phyloP scores from a whole-genome alignment of 1,140 invertebrate species.

The Bombus soroeensis region DNA sequence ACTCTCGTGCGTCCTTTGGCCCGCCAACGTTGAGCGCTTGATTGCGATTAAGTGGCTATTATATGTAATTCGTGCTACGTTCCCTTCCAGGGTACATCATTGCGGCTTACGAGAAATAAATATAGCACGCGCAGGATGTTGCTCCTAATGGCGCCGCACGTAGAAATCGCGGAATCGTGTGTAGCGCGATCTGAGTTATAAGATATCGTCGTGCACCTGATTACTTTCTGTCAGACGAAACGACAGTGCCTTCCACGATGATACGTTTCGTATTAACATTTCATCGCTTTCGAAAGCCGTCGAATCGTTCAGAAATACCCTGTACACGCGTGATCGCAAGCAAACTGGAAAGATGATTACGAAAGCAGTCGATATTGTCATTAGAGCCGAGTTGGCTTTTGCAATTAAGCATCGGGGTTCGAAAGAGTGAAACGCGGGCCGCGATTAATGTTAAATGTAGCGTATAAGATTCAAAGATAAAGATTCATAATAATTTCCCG shows the following conservation, averaged over 20 bases:
- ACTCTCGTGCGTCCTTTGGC: background rate
- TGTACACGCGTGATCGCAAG: background rate
- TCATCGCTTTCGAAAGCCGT: too few species aligned
- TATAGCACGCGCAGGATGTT: background rate
- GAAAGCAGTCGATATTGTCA: background rate
- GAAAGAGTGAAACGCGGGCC: background rate
- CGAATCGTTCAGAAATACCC: background rate
- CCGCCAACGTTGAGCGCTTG: constrained; percentile 54
- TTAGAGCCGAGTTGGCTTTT: background rate
- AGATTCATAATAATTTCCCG: constrained; percentile 29
- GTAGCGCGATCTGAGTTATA: background rate
- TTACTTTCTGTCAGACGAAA: background rate
- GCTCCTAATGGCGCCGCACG: background rate
- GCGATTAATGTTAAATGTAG: constrained; percentile 22
- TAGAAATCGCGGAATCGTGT: background rate
- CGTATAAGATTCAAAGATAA: constrained; percentile 19
- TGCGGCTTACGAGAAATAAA: background rate
- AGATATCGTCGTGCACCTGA: background rate
- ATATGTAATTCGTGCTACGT: constrained; percentile 27
- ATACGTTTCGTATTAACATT: too few species aligned
- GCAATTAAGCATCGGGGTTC: background rate
- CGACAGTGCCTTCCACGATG: too few species aligned
- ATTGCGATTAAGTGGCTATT: constrained; percentile 61
- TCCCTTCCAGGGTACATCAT: background rate
- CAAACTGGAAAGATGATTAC: background rate